These are phyloP conservation scores for Decapterus maruadsi DNA, from an alignment of 2,797 vertebrate genomes.

Conservation along the genomic window DNA sequence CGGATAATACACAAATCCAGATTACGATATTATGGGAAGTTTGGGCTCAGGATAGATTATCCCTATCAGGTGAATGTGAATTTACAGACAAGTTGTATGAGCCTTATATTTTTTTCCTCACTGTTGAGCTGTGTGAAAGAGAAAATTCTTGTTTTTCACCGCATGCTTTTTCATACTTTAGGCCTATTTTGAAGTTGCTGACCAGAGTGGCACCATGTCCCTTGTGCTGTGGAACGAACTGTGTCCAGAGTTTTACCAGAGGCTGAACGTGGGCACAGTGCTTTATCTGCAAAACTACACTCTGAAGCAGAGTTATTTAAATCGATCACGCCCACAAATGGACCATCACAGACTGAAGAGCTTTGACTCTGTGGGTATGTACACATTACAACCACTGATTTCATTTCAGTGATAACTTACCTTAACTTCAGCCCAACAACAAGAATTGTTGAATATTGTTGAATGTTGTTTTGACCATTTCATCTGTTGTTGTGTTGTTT, in stretches of 20 bases:
- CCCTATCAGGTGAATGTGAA: constrained; percentile 90
- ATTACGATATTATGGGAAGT: constrained; percentile 92
- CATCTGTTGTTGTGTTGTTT: not conserved
- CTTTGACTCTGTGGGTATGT: constrained; percentile 89
- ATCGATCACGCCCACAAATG: constrained; percentile 88
- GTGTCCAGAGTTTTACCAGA: constrained; percentile 93
- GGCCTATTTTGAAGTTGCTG: constrained; percentile 95
- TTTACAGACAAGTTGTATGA: not conserved
- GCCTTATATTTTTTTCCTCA: not conserved
- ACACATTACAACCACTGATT: not conserved
- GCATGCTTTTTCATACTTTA: constrained; percentile 64
- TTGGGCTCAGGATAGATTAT: constrained; percentile 85
- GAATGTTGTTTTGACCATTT: not conserved
- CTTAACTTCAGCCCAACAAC: not conserved
- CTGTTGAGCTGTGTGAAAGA: not conserved
- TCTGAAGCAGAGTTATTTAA: constrained; percentile 89
- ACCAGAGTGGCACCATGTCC: constrained; percentile 92
- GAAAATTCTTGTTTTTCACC: not conserved
- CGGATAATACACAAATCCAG: constrained; percentile 92
- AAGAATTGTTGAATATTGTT: not conserved
- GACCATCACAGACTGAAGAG: constrained; percentile 86
- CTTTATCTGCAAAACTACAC: constrained; percentile 91
- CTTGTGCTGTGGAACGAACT: constrained; percentile 94
- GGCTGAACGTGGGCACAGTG: constrained; percentile 88
- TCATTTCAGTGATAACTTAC: not conserved